Base-by-base conservation (phyloP, 2,113 vertebrate genomes). In the Malaclemys terrapin region DNA sequence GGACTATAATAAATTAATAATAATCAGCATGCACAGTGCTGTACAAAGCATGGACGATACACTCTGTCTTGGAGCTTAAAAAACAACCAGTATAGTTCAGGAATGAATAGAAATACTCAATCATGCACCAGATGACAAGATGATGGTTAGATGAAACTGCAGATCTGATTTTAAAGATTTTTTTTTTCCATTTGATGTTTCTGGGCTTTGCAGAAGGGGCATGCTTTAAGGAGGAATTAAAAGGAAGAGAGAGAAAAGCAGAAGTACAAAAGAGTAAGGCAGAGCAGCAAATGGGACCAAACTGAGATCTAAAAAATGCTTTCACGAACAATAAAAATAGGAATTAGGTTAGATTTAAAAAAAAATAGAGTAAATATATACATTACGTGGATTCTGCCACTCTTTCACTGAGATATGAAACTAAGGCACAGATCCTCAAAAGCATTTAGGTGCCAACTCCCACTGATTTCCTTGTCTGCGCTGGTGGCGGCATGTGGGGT, bases 121-220 rank as follows among this genome's bases (percentile, higher is more conserved):
- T 93, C 1, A 25, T 95, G 88, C 91, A 90, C 95, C 95, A 90
- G 83, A 57, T 93, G 96, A 95, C 92, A 95, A 95, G 93, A 89
- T 54, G 53, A 94, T 95, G 96, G 93, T 95, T 57, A 97, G 93
- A n/a, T 19, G 69, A n/a, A 72, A 38, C 8, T 38, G 89, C 94
- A 95, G 75, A 89, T 96, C 95, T 97, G 96, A 96, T 96, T 97
- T 97, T 92, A 97, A 38, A 96, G 94, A 2, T 80, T 86, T 93
- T 42, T 92, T 92, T 95, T 69, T 20, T 19, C 88, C 94, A 57
- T 94, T 91, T 96, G 45, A 53, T 72, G 54, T 72, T 82, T 8
- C 85, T 49, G 95, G 38, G 56, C 49, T 93, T 94, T 84, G 27
- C 10, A 85, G 89, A 72, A 82, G 57, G 89, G 6, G 22, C 53